Evolutionary conservation across 2,797 vertebrate genomes (phyloP), one percentile per base, ranked within the genome.

Genomic region (Tragopan temminckii): DNA sequence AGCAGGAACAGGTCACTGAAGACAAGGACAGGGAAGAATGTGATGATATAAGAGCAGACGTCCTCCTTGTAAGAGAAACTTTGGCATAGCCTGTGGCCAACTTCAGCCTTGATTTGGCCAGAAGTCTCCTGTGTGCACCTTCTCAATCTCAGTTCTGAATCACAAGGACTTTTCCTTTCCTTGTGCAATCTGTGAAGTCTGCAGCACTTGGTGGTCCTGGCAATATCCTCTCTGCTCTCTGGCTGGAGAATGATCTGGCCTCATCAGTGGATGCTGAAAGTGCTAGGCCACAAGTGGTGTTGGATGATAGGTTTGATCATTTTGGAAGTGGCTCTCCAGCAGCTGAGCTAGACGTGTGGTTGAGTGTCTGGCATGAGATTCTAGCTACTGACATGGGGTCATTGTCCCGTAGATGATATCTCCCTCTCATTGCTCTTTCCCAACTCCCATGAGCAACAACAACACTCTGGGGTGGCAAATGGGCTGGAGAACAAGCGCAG

Each of bases 351-450:
- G 31, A 13, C n/a, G 23, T 29, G 8, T 17, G 33, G 16, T 72
- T 84, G 88, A 84, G 31, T 52, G 53, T 76, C 63, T 91, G 68
- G 35, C 57, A 74, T 46, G 75, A 75, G 69, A 93, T 74, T 52
- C 1, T 14, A 86, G 43, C 50, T 83, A 16, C 2, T 53, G 82
- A 83, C 9, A 8, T 25, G 35, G 42, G 18, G 24, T 69, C 38
- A 66, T 38, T 63, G 53, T 27, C 23, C n/a, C 42, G 66, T 36
- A 43, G 70, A 48, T 10, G 46, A 29, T 9, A n/a, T 19, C 25
- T 90, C 36, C 53, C 89, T 71, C 29, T 35, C 35, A 20, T 19
- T 58, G 35, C 38, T 11, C 52, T 90, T 89, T 19, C 42, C 27
- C 13, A 83, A 0, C 7, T 11, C 19, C 78, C 46, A 66, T 1